Base-by-base conservation (phyloP, 2,113 vertebrate genomes). In the Gobiocypris rarus region DNA sequence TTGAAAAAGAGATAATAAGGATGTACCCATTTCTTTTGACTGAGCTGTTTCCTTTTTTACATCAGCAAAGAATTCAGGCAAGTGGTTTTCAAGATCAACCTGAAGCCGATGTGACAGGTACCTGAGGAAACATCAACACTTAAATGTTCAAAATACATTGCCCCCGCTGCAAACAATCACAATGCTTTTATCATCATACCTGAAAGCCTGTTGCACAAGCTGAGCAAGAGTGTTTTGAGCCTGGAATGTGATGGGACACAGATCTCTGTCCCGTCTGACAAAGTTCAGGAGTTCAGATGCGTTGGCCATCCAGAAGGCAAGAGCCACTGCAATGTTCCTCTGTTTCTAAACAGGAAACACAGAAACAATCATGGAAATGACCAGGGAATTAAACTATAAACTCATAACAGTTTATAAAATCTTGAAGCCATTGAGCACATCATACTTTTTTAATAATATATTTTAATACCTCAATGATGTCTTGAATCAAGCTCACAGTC, bases 221-320 rank as follows among this genome's bases (percentile, higher is more conserved):
- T 95, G 95, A 9, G 97, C 95, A 82, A 99, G 91, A 50, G 96
- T 93, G 82, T 95, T 95, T 87, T 98, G 97, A 34, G 96, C 94
- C 4, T 97, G 96, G 86, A 93, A 84, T 0, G 97, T 96, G 85
- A 97, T 92, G 22, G 91, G 91, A 52, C 95, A 92, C 4, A 98
- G 95, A 74, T 97, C 96, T 73, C 92, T 86, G 90, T 99, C 97
- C 81, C 96, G 95, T 89, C 96, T 96, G 82, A 98, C 85, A 88
- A 99, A 98, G 92, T 98, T 97, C 83, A 98, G 94, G 6, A 98
- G 93, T 85, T 99, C 97, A 1, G 97, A 98, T 9, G 96, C 93
- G 84, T 99, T 99, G 84, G 97, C 96, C 96, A 98, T 96, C 97
- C 97, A 99, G 91, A 99, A 99, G 80, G 96, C 95, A 81, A 98